These are phyloP conservation scores for Platichthys stellatus DNA, from an alignment of 2,113 vertebrate genomes.

Conservation along the genomic window DNA sequence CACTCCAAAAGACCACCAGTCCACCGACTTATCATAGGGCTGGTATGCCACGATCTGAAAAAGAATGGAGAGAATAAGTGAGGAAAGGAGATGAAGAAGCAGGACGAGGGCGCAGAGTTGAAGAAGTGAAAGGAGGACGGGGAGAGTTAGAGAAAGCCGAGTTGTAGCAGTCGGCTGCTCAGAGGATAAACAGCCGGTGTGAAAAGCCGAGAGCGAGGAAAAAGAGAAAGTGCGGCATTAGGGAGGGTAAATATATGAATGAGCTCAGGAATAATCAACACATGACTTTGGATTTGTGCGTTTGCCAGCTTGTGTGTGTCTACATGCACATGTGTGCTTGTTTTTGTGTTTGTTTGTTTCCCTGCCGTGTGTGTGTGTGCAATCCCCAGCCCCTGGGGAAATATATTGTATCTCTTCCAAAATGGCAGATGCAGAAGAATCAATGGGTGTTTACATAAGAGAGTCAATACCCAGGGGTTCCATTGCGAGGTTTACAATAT, in stretches of 20 bases:
- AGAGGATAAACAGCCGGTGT: slow-evolving; percentile 20
- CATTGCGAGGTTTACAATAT: slow-evolving; percentile 64
- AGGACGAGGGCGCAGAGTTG: slow-evolving; percentile 24
- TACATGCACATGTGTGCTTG: not conserved
- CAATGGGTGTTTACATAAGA: slow-evolving; percentile 82
- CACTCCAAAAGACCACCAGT: slow-evolving; percentile 95
- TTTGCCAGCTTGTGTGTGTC: slow-evolving; percentile 23
- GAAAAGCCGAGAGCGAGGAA: slow-evolving; percentile 10
- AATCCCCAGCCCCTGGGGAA: slow-evolving; percentile 76
- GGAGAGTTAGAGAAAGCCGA: slow-evolving; percentile 9
- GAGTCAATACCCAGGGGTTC: slow-evolving; percentile 71
- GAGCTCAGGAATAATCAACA: slow-evolving; percentile 52
- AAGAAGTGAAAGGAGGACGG: slow-evolving; percentile 7
- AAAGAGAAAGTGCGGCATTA: slow-evolving; percentile 21
- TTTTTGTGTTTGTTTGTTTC: slow-evolving; percentile 42
- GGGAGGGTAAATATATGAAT: slow-evolving; percentile 42
- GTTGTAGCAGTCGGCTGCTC: slow-evolving; percentile 25
- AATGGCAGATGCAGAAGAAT: slow-evolving; percentile 77
- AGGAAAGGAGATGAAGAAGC: slow-evolving; percentile 39
- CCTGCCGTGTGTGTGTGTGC: slow-evolving; percentile 34
- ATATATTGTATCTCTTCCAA: slow-evolving; percentile 77
- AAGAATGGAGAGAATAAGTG: slow-evolving; percentile 32
- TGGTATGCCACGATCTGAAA: slow-evolving; percentile 92
- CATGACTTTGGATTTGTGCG: slow-evolving; percentile 40
- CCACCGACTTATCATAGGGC: slow-evolving; percentile 90